A percentile compares a stretch with the other conserved stretches of the same genome.
Evolutionary conservation across 2,888 invertebrate species (phyloP).

Genomic region (Hirtodrosophila cameraria): DNA sequence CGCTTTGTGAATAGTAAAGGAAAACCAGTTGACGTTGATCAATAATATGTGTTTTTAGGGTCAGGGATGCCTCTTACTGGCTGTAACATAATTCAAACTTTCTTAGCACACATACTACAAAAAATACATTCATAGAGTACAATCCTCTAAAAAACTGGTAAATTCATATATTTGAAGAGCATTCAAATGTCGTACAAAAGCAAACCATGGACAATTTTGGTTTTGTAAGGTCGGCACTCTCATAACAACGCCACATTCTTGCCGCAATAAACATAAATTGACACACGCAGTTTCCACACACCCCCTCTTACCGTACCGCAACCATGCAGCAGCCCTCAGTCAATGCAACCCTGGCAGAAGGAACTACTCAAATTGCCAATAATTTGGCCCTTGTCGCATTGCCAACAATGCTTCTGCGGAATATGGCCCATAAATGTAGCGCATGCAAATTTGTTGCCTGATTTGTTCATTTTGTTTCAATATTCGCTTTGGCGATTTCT

Average conservation of each 20-base stretch:
- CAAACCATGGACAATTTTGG: not conserved
- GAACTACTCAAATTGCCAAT: constrained; percentile 70
- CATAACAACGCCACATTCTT: constrained; percentile 72
- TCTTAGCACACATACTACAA: too few relatives aligned
- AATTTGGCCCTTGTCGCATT: constrained; percentile 56
- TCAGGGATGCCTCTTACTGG: too few relatives aligned
- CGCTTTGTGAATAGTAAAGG: too few relatives aligned
- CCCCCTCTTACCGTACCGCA: not conserved
- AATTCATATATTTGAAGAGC: constrained; percentile 16
- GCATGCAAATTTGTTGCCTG: constrained; percentile 83
- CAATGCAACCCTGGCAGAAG: constrained; percentile 42
- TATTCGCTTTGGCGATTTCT: constrained; percentile 68
- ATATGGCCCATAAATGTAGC: constrained; percentile 76
- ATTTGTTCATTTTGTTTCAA: constrained; percentile 83
- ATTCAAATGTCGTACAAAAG: constrained; percentile 11
- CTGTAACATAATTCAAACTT: too few relatives aligned
- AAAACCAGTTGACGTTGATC: too few relatives aligned
- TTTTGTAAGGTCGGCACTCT: constrained; percentile 51
- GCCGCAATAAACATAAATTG: constrained; percentile 78
- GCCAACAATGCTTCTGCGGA: constrained; percentile 4
- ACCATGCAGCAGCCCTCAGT: not conserved
- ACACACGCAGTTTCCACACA: constrained; percentile 53
- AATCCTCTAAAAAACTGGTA: too few relatives aligned
- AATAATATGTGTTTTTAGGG: too few relatives aligned
- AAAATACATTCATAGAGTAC: too few relatives aligned